phyloP scores from a whole-genome alignment of 2,888 invertebrate species.

The Stomorhina lunata region DNA sequence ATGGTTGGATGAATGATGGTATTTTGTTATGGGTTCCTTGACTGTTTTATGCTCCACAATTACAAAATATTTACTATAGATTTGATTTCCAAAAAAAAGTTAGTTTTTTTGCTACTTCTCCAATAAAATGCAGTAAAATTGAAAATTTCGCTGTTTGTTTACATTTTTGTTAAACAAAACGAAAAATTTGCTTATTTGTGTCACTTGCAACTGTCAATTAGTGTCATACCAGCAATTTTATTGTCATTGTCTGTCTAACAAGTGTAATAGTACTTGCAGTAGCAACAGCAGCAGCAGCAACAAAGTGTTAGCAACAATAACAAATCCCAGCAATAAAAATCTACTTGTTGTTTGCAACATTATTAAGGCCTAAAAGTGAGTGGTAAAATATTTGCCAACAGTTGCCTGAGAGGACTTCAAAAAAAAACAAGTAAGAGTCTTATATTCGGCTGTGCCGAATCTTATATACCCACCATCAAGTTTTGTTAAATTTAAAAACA shows the following conservation, averaged over 20 bases:
- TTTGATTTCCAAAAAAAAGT: constrained; percentile 26
- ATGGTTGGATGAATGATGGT: constrained; percentile 34
- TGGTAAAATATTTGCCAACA: constrained; percentile 63
- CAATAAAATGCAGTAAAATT: not conserved
- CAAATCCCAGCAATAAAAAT: not conserved
- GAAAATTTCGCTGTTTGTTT: not conserved
- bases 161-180: constrained; percentile 51
- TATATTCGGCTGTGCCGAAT: too few species aligned
- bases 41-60: constrained; percentile 41
- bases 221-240: constrained; percentile 70
- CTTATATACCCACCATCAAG: too few species aligned
- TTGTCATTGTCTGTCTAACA: constrained; percentile 67
- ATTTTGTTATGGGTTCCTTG: not conserved
- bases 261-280: constrained; percentile 57
- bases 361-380: constrained; percentile 60
- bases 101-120: not conserved
- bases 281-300: constrained; percentile 7
- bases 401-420: too few species aligned
- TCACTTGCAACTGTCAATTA: constrained; percentile 70
- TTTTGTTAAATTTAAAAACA: too few species aligned
- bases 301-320: constrained; percentile 19
- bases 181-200: constrained; percentile 68
- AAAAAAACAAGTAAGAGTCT: too few species aligned
- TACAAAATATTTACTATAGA: constrained; percentile 48
- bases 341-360: not conserved